Evolutionary conservation across 2,888 invertebrate species (phyloP).

Genomic region (Eupithecia abbreviata): DNA sequence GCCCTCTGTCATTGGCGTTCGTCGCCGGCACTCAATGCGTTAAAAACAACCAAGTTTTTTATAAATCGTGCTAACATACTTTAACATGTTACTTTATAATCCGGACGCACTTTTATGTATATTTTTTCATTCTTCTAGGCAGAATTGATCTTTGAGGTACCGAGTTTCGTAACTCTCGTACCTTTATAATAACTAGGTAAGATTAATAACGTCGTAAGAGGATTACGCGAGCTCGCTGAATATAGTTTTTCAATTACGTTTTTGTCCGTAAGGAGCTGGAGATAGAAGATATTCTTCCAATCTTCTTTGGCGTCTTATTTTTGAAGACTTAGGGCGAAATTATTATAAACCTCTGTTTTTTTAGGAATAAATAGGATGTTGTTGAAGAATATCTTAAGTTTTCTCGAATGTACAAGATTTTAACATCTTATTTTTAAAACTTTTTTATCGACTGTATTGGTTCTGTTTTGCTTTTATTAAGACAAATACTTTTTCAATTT

Average conservation of each 20-base stretch:
- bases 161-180: not conserved
- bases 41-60: no score
- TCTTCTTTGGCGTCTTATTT: not conserved
- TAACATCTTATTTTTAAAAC: not conserved
- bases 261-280: not conserved
- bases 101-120: no score
- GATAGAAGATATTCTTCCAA: not conserved
- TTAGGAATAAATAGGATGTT: not conserved
- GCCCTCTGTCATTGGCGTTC: no score
- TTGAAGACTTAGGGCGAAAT: not conserved
- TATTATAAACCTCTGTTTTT: not conserved
- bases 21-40: no score
- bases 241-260: constrained; percentile 18
- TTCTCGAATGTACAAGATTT: not conserved
- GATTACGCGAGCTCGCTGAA: constrained; percentile 12
- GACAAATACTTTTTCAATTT: not conserved
- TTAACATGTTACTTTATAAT: no score
- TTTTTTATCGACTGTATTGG: not conserved
- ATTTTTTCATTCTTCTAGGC: no score
- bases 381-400: not conserved
- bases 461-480: not conserved
- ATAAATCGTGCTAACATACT: no score
- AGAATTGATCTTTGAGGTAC: not conserved
- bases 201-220: constrained; percentile 20
- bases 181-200: constrained; percentile 16